These are phyloP conservation scores for Stenolophus ochropezus DNA, from an alignment of 2,888 invertebrate genomes.

Conservation along the genomic window DNA sequence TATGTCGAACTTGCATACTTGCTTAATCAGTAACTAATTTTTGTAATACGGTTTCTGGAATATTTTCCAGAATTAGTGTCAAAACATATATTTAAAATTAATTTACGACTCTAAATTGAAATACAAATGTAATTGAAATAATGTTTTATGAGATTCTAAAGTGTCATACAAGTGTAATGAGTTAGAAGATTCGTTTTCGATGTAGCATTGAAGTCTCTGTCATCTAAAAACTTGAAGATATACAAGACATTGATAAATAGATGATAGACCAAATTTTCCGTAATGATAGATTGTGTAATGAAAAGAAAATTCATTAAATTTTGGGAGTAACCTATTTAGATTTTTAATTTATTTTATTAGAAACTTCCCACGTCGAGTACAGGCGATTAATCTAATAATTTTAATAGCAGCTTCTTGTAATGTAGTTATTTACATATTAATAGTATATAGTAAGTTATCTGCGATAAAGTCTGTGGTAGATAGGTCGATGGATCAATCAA, in stretches of 20 bases:
- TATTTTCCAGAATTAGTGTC: too few relatives aligned
- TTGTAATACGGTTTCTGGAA: too few relatives aligned
- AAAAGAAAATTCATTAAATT: slow-evolving; percentile 1
- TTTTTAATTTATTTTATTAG: slow-evolving; percentile 36
- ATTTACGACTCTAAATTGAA: too few relatives aligned
- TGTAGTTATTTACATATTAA: slow-evolving; percentile 55
- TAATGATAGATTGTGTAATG: neutral
- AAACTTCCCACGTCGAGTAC: slow-evolving; percentile 9
- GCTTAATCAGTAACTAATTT: too few relatives aligned
- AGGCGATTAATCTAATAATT: slow-evolving; percentile 46
- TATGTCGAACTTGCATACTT: too few relatives aligned
- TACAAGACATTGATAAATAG: neutral
- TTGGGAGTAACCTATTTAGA: neutral
- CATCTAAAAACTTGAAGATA: too few relatives aligned
- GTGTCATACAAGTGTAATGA: too few relatives aligned
- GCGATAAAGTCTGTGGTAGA: slow-evolving; percentile 25
- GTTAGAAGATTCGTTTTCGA: too few relatives aligned
- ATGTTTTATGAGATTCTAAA: too few relatives aligned
- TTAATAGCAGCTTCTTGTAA: slow-evolving; percentile 19
- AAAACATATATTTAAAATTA: too few relatives aligned
- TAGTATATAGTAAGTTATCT: slow-evolving; percentile 30
- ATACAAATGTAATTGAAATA: too few relatives aligned
- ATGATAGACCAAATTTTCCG: neutral
- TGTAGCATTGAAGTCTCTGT: too few relatives aligned
- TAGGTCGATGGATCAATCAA: slow-evolving; percentile 43